These are phyloP conservation scores for Zygothrica quintamaculata DNA, from an alignment of 2,888 invertebrate genomes.

Conservation along the genomic window DNA sequence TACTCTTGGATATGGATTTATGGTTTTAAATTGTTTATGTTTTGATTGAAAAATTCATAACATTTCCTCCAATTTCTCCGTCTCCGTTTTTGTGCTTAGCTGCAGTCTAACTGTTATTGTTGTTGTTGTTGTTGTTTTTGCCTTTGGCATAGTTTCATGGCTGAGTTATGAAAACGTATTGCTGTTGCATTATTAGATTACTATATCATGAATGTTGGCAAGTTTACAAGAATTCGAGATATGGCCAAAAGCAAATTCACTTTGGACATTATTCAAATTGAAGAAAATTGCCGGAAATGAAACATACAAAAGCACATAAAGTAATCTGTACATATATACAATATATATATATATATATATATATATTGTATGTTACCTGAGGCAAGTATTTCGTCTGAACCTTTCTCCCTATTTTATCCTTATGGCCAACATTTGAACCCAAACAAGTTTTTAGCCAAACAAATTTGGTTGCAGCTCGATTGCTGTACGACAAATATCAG, in stretches of 20 bases:
- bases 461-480: conserved; percentile 4
- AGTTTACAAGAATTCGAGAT: conserved; percentile 10
- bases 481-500: too few species aligned
- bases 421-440: too few species aligned
- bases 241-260: background rate
- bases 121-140: conserved; percentile 1
- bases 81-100: background rate
- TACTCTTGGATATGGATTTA: conserved; percentile 35
- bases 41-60: conserved; percentile 60
- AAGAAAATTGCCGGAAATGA: conserved; percentile 14
- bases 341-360: background rate
- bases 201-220: conserved; percentile 26
- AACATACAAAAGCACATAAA: too few species aligned
- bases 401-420: too few species aligned
- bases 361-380: too few species aligned
- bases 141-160: conserved; percentile 7
- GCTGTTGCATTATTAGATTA: conserved; percentile 40
- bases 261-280: conserved; percentile 36
- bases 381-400: conserved; percentile 2
- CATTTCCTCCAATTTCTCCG: conserved; percentile 2
- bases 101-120: too few species aligned
- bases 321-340: conserved; percentile 36
- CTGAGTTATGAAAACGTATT: conserved; percentile 10
- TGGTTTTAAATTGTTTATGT: conserved; percentile 46
- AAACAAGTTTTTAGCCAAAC: background rate